phyloP scores from a whole-genome alignment of 2,113 vertebrate genomes.

The Micromys minutus region DNA sequence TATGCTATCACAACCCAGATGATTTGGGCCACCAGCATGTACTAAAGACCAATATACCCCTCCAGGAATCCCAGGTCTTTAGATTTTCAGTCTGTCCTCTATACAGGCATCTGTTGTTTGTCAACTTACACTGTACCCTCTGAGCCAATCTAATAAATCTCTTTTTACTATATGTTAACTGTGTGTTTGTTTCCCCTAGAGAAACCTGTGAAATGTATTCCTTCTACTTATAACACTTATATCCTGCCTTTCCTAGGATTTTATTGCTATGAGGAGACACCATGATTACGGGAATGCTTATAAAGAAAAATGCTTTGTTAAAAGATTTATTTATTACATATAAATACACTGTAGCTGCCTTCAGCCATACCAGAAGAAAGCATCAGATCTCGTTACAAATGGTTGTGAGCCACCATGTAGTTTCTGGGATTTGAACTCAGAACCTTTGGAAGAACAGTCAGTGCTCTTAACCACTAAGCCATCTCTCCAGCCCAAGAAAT shows the following conservation, averaged over 20 bases:
- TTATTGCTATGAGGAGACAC: neutral
- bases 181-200: neutral
- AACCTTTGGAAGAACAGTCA: no score
- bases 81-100: neutral
- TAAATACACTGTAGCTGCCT: no score
- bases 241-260: neutral
- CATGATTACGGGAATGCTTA: neutral
- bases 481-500: no score
- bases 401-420: no score
- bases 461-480: no score
- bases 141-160: neutral
- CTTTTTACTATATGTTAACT: neutral
- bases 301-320: neutral
- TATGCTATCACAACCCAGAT: neutral
- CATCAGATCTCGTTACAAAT: no score
- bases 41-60: neutral
- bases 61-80: neutral
- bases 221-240: neutral
- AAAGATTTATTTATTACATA: no score
- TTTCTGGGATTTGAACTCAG: no score
- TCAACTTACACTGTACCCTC: neutral
- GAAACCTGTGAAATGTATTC: neutral
- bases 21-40: no score
- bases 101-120: neutral
- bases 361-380: no score